phyloP scores from a whole-genome alignment of 2,113 vertebrate species.

The Eptatretus burgeri region DNA sequence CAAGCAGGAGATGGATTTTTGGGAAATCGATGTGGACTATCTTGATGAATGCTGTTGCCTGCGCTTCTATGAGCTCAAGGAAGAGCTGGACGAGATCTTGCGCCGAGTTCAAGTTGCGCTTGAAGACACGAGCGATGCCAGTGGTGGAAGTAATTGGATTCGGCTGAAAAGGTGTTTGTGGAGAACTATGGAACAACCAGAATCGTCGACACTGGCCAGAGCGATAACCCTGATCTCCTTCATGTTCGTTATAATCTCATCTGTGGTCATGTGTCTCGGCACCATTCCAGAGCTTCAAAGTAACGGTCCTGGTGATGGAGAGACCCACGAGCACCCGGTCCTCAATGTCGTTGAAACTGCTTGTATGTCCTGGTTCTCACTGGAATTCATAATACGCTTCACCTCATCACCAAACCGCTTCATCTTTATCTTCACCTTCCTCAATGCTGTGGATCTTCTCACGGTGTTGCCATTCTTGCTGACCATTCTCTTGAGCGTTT shows the following conservation, averaged over 20 bases:
- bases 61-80: slow-evolving; percentile 54
- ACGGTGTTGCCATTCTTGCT: slow-evolving; percentile 78
- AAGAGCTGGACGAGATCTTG: slow-evolving; percentile 66
- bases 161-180: slow-evolving; percentile 49
- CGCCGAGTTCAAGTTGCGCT: slow-evolving; percentile 52
- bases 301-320: slow-evolving; percentile 27
- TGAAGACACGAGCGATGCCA: slow-evolving; percentile 33
- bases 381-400: slow-evolving; percentile 55
- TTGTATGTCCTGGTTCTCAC: slow-evolving; percentile 76
- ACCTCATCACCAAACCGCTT: slow-evolving; percentile 54
- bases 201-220: slow-evolving; percentile 45
- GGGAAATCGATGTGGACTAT: slow-evolving; percentile 63
- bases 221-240: slow-evolving; percentile 54
- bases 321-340: slow-evolving; percentile 54
- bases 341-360: slow-evolving; percentile 63
- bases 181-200: slow-evolving; percentile 83
- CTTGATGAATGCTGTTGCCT: slow-evolving; percentile 76
- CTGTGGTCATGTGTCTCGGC: slow-evolving; percentile 66
- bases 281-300: slow-evolving; percentile 85
- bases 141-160: slow-evolving; percentile 28
- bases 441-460: slow-evolving; percentile 70
- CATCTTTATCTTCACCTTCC: slow-evolving; percentile 48
- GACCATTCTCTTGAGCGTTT: slow-evolving; percentile 44
- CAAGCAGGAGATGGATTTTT: slow-evolving; percentile 89
- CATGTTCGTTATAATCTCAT: slow-evolving; percentile 52